Evolutionary conservation across 2,888 invertebrate species (phyloP), one percentile per base, ranked within the genome.

Genomic region (Meta bourneti): DNA sequence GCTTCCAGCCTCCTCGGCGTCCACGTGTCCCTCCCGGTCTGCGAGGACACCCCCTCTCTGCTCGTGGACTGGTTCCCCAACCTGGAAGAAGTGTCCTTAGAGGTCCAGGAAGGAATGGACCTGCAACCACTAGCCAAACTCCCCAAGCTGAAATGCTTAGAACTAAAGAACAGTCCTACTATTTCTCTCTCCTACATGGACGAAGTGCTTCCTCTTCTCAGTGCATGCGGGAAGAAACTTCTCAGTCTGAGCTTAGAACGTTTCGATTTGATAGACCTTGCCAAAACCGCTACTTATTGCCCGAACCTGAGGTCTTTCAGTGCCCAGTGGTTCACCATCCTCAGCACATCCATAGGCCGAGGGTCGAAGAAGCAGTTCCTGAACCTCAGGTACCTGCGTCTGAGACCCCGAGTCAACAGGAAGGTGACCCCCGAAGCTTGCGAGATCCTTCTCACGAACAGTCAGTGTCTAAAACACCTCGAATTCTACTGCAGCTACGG

Each of bases 401-500:
- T 94, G 72, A 92, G 94, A 48, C 94, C 94, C 11, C 84, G 93
- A 13, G 92, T 93, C 13, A 90, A 92, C 51, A 90, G 93, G 34
- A 93, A 92, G 54, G 91, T 94, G 9, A 80, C 93, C 11, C 92
- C 93, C 2, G 93, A 93, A 79, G 93, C 93, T 1, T 93, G 92
- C 75, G 91, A 91, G 72, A 86, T 93, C 34, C 69, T 93, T 2
- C 86, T 94, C 16, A 92, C 93, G 48, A 79, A 93, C 80, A 93
- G 93, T 61, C 86, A 84, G 20, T 75, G 89, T n/a, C 84, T 94
- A 1, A 89, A 89, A 49, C 93, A 93, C 49, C 89, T 93, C 5
- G 94, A 94, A 74, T 92, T 94, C 51, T 93, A 93, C 84, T 93
- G 93, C 81, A 93, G 93, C 87, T 93, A 92, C 78, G 93, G 93